A percentile compares a stretch with the other conserved stretches of the same genome.
phyloP scores from a whole-genome alignment of 1,140 invertebrate genomes.

The Sycophaga agraensis region DNA sequence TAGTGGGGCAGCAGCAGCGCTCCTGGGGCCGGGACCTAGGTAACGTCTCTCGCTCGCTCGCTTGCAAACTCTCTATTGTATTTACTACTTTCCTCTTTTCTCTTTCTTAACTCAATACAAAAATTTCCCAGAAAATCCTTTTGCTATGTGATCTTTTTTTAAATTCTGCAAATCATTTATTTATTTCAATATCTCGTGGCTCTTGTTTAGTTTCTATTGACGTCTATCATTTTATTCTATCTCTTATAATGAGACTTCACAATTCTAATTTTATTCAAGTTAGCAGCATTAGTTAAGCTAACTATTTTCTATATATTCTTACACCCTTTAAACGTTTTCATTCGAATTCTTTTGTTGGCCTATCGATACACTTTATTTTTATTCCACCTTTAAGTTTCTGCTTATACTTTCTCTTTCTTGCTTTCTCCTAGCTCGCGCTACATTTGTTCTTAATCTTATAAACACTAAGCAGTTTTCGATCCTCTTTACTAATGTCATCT shows the following conservation, averaged over 20 bases:
- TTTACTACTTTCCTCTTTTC: conserved; percentile 2
- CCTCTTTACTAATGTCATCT: conserved; percentile 5
- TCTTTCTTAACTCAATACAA: background rate
- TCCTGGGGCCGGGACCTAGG: conserved; percentile 59
- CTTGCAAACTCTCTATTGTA: conserved; percentile 50
- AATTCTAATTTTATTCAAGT: conserved; percentile 17
- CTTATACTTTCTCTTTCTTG: conserved; percentile 13
- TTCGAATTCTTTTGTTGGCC: too few relatives aligned
- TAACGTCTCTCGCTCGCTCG: conserved; percentile 58
- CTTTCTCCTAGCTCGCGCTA: conserved; percentile 20
- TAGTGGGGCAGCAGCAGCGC: conserved; percentile 60
- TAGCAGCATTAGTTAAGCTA: background rate
- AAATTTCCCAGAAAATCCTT: too few relatives aligned
- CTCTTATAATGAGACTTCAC: conserved; percentile 2
- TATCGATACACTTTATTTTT: conserved; percentile 17
- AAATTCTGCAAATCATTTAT: conserved; percentile 8
- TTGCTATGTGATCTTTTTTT: conserved; percentile 33
- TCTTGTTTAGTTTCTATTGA: conserved; percentile 7
- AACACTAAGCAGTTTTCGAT: conserved; percentile 3
- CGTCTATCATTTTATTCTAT: conserved; percentile 18
- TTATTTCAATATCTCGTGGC: conserved; percentile 25
- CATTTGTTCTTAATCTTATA: conserved; percentile 29
- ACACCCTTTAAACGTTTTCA: too few relatives aligned
- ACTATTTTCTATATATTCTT: too few relatives aligned
- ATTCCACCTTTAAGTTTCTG: conserved; percentile 24